Evolutionary conservation across 2,113 vertebrate species (phyloP).

Genomic region (Ictidomys tridecemlineatus): DNA sequence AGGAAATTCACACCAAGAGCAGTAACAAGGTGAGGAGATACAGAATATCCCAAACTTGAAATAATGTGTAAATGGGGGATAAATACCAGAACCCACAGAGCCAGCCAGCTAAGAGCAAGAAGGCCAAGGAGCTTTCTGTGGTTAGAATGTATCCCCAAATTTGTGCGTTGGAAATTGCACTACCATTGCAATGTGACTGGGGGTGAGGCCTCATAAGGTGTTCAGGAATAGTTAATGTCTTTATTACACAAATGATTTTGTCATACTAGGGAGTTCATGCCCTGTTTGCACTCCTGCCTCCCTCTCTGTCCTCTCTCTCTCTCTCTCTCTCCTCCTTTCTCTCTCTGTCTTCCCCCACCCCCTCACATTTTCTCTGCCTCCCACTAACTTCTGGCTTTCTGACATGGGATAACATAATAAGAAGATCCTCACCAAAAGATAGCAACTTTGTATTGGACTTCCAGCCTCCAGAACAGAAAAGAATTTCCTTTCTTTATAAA

Average conservation of each 20-base stretch:
- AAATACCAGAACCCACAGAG: neutral
- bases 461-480: neutral
- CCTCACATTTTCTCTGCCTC: neutral
- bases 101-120: neutral
- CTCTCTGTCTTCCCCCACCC: accelerated
- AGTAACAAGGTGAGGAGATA: neutral
- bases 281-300: too few species aligned
- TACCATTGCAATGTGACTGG: neutral
- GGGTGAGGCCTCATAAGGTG: too few species aligned
- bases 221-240: neutral
- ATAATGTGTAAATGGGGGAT: neutral
- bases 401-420: neutral
- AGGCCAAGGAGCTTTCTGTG: neutral
- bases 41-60: neutral
- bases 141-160: neutral
- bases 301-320: accelerated
- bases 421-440: too few species aligned
- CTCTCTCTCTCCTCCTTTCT: neutral
- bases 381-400: too few species aligned
- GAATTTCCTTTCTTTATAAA: neutral
- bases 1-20: neutral
- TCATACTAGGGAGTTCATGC: too few species aligned
- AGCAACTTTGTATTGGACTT: neutral
- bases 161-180: neutral
- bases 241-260: neutral